Conservation (phyloP, 2,797 vertebrate genomes). For the Meriones psammophilus region DNA sequence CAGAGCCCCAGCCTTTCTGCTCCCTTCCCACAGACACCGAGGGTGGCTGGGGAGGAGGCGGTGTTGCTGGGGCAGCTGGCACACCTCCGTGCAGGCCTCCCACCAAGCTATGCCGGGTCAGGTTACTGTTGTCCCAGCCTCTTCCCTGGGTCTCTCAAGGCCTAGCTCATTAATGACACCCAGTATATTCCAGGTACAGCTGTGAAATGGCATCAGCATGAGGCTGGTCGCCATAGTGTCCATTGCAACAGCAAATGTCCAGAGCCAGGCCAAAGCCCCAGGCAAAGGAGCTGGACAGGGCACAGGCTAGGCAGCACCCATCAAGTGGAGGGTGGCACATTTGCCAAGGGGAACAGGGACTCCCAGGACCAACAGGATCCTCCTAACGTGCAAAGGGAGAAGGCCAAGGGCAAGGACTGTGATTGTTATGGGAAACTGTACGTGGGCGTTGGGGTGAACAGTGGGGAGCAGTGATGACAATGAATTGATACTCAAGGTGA, state of each 20-base stretch:
- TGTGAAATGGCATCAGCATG: neutral
- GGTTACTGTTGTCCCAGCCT: neutral
- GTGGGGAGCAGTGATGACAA: neutral
- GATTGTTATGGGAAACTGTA: neutral
- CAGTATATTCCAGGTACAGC: constrained; percentile 18
- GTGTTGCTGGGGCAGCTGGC: neutral
- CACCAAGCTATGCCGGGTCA: neutral
- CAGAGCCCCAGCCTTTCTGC: neutral
- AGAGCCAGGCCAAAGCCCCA: neutral
- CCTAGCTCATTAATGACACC: neutral
- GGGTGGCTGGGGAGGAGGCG: constrained; percentile 18
- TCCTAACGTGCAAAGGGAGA: neutral
- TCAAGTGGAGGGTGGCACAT: neutral
- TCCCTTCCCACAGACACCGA: constrained; percentile 27
- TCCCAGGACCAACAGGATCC: neutral
- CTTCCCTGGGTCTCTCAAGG: neutral
- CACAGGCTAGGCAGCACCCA: neutral
- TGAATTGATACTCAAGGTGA: neutral
- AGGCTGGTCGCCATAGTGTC: neutral
- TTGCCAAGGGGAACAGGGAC: neutral
- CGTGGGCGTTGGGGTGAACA: neutral
- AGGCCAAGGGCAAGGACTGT: neutral
- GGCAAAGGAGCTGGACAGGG: neutral
- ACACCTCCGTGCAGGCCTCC: neutral
- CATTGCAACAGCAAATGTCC: neutral